These are phyloP conservation scores for Characodon lateralis DNA, from an alignment of 2,797 vertebrate genomes.

Conservation along the genomic window DNA sequence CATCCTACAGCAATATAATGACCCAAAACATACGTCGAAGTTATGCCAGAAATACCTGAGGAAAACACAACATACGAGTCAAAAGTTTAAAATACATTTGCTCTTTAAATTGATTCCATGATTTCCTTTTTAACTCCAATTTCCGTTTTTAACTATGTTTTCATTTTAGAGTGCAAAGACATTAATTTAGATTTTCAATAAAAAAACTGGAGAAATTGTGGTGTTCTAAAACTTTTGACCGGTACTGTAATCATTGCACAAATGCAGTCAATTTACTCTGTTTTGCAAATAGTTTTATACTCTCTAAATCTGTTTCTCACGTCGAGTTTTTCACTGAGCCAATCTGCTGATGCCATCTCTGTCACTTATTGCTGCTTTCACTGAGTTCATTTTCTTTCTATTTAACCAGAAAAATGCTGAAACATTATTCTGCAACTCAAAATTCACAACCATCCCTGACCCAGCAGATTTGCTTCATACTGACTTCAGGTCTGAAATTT, in stretches of 20 bases:
- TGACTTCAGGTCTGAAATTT: not conserved
- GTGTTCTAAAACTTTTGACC: too few species aligned
- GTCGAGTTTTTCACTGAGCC: not conserved
- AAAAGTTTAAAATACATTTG: too few species aligned
- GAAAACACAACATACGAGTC: too few species aligned
- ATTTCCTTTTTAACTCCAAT: too few species aligned
- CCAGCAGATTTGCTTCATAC: not conserved
- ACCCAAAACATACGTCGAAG: too few species aligned
- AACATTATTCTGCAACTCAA: not conserved
- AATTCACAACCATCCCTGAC: constrained; percentile 13
- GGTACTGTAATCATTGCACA: not conserved
- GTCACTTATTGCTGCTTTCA: constrained; percentile 14
- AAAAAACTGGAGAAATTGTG: too few species aligned
- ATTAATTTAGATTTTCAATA: too few species aligned
- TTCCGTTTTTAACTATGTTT: too few species aligned
- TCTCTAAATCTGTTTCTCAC: not conserved
- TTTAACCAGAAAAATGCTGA: not conserved
- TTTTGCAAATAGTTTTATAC: not conserved
- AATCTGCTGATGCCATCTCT: constrained; percentile 11
- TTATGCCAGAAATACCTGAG: too few species aligned
- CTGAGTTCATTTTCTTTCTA: not conserved
- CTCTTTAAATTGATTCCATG: too few species aligned
- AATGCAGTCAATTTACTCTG: not conserved
- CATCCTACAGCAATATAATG: too few species aligned
- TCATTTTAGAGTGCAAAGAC: too few species aligned